A percentile compares a stretch with the other conserved stretches of the same genome.
Conservation (phyloP, 2,888 invertebrate genomes). For the Chrysolina americana region DNA sequence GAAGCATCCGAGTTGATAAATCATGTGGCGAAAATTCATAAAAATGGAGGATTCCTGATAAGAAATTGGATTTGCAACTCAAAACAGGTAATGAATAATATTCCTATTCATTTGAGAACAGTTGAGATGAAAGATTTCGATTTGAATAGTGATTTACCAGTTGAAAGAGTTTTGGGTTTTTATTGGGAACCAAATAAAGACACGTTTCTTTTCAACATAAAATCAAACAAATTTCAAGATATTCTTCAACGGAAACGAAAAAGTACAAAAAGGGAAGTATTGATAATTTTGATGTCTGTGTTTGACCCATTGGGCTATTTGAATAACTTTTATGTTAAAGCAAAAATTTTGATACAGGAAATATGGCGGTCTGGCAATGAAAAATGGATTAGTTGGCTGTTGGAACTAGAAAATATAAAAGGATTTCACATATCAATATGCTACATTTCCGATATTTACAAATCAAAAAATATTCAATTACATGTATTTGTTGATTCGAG, state of each 20-base stretch:
- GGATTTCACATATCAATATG: too few species aligned
- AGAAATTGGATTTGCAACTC: too few species aligned
- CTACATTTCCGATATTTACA: too few species aligned
- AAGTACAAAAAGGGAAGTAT: background rate
- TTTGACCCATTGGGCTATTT: background rate
- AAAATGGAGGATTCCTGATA: too few species aligned
- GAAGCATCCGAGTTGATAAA: slow-evolving; percentile 1
- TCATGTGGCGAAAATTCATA: background rate
- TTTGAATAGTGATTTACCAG: background rate
- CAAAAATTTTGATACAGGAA: background rate
- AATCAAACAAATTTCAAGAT: slow-evolving; percentile 1
- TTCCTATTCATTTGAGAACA: background rate
- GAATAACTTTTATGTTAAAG: slow-evolving; percentile 3
- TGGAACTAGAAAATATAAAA: too few species aligned
- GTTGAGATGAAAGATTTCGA: background rate
- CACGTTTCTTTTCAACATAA: background rate
- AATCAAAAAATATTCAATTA: too few species aligned
- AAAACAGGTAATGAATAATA: slow-evolving; percentile 9
- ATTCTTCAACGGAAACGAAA: too few species aligned
- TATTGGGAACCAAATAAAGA: slow-evolving; percentile 9
- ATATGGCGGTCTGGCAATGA: too few species aligned
- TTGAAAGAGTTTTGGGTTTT: slow-evolving; percentile 3
- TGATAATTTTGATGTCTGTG: slow-evolving; percentile 8
- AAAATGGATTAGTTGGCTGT: too few species aligned
- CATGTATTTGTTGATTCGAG: too few species aligned